phyloP scores from a whole-genome alignment of 1,140 invertebrate species.

The Neomicropteryx cornuta region DNA sequence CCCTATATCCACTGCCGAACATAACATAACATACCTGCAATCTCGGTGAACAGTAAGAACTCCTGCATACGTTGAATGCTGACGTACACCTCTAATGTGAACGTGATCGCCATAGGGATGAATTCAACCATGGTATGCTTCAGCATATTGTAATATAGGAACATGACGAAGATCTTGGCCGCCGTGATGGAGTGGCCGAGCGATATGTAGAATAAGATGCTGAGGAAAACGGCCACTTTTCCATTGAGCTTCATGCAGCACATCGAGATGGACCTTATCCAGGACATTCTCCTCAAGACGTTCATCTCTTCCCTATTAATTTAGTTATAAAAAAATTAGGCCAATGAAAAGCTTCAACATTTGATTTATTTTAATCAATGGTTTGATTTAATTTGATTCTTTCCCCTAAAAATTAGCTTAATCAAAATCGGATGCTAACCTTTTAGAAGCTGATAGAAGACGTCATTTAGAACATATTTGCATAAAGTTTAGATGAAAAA shows the following conservation, averaged over 20 bases:
- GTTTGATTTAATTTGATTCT: too few relatives aligned
- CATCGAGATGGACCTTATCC: conserved; percentile 55
- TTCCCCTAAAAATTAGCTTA: too few relatives aligned
- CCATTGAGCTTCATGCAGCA: conserved; percentile 57
- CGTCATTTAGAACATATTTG: too few relatives aligned
- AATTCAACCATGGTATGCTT: conserved; percentile 64
- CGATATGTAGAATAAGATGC: conserved; percentile 63
- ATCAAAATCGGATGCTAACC: too few relatives aligned
- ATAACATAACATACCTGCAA: too few relatives aligned
- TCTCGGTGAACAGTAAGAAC: conserved; percentile 49
- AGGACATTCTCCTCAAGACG: conserved; percentile 53
- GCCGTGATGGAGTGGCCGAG: conserved; percentile 55
- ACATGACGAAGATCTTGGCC: conserved; percentile 64
- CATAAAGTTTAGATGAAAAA: too few relatives aligned
- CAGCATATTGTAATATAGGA: conserved; percentile 60
- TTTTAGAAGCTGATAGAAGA: too few relatives aligned
- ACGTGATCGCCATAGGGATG: conserved; percentile 55
- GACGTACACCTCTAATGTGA: conserved; percentile 43
- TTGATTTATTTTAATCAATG: too few relatives aligned
- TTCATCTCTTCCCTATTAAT: conserved; percentile 48
- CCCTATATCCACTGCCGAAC: too few relatives aligned
- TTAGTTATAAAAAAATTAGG: too few relatives aligned
- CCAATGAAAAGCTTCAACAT: too few relatives aligned
- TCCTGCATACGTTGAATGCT: conserved; percentile 57
- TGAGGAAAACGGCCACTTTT: conserved; percentile 66